Percentiles rank a stretch among this genome's conserved stretches.
Evolutionary conservation across 2,888 invertebrate species (phyloP).

Genomic region (Hylaea fasciaria): DNA sequence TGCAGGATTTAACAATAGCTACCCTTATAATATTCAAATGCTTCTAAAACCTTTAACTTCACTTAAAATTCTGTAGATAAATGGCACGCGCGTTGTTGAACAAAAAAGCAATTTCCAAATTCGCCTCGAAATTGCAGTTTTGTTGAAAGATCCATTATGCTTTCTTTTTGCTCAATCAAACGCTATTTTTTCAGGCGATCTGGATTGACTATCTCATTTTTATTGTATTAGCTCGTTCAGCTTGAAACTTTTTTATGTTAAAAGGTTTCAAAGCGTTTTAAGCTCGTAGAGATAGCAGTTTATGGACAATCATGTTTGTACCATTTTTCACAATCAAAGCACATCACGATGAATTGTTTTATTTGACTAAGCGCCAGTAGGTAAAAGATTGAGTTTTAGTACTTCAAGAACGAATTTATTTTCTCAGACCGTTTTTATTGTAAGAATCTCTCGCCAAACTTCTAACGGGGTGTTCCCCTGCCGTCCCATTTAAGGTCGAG

Average conservation of each 20-base stretch:
- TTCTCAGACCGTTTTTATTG: too few relatives aligned
- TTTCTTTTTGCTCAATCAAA: slow-evolving; percentile 45
- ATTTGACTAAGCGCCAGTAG: not conserved
- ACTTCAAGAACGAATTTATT: too few relatives aligned
- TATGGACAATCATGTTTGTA: slow-evolving; percentile 16
- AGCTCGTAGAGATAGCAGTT: slow-evolving; percentile 7
- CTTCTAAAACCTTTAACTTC: slow-evolving; percentile 6
- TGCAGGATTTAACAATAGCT: too few relatives aligned
- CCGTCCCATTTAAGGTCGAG: too few relatives aligned
- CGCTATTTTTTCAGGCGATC: slow-evolving; percentile 36
- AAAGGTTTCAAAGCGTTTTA: slow-evolving; percentile 17
- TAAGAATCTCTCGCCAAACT: too few relatives aligned
- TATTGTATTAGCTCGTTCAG: slow-evolving; percentile 29
- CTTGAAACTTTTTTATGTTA: slow-evolving; percentile 21
- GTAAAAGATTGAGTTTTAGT: too few relatives aligned
- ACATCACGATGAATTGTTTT: slow-evolving; percentile 10
- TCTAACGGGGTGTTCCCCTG: too few relatives aligned
- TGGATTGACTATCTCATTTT: slow-evolving; percentile 35
- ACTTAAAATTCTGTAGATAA: slow-evolving; percentile 14
- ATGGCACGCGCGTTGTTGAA: slow-evolving; percentile 17
- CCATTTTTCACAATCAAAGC: slow-evolving; percentile 8
- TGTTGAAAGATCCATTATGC: slow-evolving; percentile 38
- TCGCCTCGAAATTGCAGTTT: slow-evolving; percentile 38
- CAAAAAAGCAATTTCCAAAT: slow-evolving; percentile 29
- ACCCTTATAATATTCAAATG: not conserved